phyloP scores from a whole-genome alignment of 2,113 vertebrate genomes.

The Otocyon megalotis region DNA sequence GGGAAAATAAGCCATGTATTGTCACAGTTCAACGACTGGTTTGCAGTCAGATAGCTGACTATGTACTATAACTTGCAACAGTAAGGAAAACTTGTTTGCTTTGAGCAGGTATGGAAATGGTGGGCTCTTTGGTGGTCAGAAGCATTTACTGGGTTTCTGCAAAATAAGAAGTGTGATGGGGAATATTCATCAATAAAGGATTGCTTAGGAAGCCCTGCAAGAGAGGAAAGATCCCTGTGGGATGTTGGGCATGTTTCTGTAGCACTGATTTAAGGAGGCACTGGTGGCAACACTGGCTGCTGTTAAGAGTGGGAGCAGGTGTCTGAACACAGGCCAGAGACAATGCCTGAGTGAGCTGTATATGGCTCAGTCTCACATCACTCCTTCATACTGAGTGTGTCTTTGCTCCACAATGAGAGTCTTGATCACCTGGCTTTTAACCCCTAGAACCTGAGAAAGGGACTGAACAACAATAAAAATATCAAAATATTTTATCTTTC shows the following conservation, averaged over 20 bases:
- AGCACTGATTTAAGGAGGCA: background rate
- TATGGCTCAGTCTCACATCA: fast-evolving
- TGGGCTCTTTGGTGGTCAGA: background rate
- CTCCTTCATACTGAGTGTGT: background rate
- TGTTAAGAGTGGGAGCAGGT: background rate
- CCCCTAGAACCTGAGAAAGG: no score
- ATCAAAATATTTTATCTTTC: background rate
- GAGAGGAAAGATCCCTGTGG: background rate
- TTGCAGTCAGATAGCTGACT: background rate
- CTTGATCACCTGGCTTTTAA: background rate
- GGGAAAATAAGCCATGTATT: background rate
- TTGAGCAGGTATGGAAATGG: background rate
- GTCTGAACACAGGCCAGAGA: background rate
- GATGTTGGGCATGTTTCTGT: background rate
- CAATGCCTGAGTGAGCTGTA: fast-evolving
- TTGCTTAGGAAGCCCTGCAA: no score
- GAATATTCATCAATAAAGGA: background rate
- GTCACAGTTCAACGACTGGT: background rate
- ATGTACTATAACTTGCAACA: fast-evolving
- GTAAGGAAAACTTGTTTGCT: background rate
- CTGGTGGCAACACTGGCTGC: no score
- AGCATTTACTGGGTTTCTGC: background rate
- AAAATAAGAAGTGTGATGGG: background rate
- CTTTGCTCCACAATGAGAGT: no score
- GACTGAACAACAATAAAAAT: background rate